Evolutionary conservation across 1,140 invertebrate species (phyloP).

Genomic region (Aricia agestis): DNA sequence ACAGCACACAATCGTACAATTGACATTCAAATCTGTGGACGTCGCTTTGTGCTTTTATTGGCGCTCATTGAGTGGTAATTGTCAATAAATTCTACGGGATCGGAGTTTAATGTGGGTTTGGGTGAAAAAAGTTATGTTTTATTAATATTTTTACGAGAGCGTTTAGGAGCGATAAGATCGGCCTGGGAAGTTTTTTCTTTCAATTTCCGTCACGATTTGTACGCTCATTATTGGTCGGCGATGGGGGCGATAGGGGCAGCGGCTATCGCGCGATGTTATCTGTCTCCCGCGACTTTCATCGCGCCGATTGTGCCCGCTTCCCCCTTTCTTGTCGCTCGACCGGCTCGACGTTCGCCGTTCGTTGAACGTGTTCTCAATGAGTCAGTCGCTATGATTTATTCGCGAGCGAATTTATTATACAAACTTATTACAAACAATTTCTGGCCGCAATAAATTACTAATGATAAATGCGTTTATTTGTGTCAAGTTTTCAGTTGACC

Average conservation of each 20-base stretch:
- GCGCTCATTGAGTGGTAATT: slow-evolving; percentile 73
- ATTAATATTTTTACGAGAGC: slow-evolving; percentile 76
- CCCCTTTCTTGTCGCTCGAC: slow-evolving; percentile 41
- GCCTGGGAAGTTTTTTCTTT: slow-evolving; percentile 75
- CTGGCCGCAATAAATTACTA: slow-evolving; percentile 8
- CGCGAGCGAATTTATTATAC: slow-evolving; percentile 44
- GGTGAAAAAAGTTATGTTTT: slow-evolving; percentile 76
- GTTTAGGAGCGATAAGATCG: slow-evolving; percentile 70
- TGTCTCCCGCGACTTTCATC: slow-evolving; percentile 70
- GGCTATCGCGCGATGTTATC: slow-evolving; percentile 66
- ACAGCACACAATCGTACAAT: slow-evolving; percentile 73
- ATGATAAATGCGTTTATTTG: slow-evolving; percentile 5
- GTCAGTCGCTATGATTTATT: slow-evolving; percentile 61
- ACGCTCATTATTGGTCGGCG: slow-evolving; percentile 67
- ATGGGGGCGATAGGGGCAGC: slow-evolving; percentile 74
- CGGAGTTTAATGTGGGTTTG: slow-evolving; percentile 73
- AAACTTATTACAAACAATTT: slow-evolving; percentile 15
- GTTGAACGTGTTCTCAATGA: slow-evolving; percentile 64
- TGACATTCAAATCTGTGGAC: slow-evolving; percentile 74
- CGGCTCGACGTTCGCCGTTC: slow-evolving; percentile 26
- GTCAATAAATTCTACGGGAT: slow-evolving; percentile 75
- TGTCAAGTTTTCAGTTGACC: background rate
- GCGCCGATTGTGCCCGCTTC: slow-evolving; percentile 54
- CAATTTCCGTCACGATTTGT: slow-evolving; percentile 76
- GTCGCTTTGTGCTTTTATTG: slow-evolving; percentile 74